A percentile compares a stretch with the other conserved stretches of the same genome.
Evolutionary conservation across 2,888 invertebrate species (phyloP).

Genomic region (Pedicia rivosa): DNA sequence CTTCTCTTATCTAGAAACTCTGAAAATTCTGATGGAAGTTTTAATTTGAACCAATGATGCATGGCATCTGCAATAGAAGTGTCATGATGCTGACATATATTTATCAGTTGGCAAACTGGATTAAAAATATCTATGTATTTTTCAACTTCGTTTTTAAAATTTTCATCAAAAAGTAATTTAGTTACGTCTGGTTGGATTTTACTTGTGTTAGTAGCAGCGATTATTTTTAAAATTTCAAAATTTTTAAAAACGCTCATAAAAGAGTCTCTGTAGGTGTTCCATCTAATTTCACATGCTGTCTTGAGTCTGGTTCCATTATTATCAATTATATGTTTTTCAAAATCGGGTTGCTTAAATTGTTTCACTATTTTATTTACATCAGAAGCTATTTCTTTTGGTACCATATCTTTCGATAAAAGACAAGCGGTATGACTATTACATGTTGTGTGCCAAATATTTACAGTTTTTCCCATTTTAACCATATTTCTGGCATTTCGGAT

Average conservation of each 20-base stretch:
- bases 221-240: too few species aligned
- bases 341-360: not conserved
- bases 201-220: too few species aligned
- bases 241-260: not conserved
- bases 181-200: too few species aligned
- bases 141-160: too few species aligned
- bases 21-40: too few species aligned
- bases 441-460: not conserved
- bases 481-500: not conserved
- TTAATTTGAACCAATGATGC: too few species aligned
- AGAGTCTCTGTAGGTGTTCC: not conserved
- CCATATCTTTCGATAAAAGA: not conserved
- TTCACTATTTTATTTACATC: not conserved
- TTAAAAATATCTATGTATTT: too few species aligned
- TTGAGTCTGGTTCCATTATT: not conserved
- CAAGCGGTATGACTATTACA: not conserved
- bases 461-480: not conserved
- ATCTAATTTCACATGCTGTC: not conserved
- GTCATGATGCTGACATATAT: too few species aligned
- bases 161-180: too few species aligned
- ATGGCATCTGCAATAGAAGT: too few species aligned
- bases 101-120: too few species aligned
- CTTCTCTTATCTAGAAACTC: too few species aligned
- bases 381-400: not conserved
- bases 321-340: not conserved